Percentiles rank a stretch among this genome's conserved stretches.
These are phyloP conservation scores for Ciconia stormi DNA, from an alignment of 2,113 vertebrate genomes.

Conservation along the genomic window DNA sequence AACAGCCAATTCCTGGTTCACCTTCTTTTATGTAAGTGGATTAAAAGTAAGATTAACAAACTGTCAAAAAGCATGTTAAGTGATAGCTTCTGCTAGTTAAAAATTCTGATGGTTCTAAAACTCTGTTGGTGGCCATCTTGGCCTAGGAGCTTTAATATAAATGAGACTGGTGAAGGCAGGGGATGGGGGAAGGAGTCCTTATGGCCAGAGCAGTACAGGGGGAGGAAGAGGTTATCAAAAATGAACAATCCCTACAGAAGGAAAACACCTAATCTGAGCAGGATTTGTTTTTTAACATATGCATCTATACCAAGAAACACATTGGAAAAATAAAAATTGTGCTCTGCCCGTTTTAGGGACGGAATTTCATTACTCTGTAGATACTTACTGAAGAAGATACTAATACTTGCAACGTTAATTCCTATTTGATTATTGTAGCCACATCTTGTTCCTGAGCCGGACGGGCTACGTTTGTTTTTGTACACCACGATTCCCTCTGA, in stretches of 20 bases:
- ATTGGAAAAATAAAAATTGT: neutral
- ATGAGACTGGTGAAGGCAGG: conserved; percentile 19
- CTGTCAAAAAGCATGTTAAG: conserved; percentile 61
- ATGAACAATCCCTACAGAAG: neutral
- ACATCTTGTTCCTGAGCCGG: fast-evolving
- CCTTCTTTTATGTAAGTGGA: conserved; percentile 60
- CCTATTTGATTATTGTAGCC: neutral
- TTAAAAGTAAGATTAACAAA: conserved; percentile 72
- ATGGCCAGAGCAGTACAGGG: neutral
- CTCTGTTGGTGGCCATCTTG: conserved; percentile 71
- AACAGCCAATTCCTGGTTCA: conserved; percentile 38
- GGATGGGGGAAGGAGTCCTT: neutral
- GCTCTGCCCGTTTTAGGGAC: neutral
- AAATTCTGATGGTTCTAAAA: conserved; percentile 59
- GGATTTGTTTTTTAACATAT: neutral
- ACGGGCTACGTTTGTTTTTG: fast-evolving
- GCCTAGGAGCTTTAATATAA: conserved; percentile 40
- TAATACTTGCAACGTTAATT: neutral
- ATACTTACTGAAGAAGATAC: neutral
- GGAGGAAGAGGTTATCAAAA: neutral
- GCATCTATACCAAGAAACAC: neutral
- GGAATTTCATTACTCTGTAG: neutral
- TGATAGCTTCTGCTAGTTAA: conserved; percentile 38
- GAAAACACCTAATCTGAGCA: neutral
- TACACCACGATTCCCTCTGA: fast-evolving